Evolutionary conservation across 2,888 invertebrate genomes (phyloP).

Genomic region (Troides aeacus): DNA sequence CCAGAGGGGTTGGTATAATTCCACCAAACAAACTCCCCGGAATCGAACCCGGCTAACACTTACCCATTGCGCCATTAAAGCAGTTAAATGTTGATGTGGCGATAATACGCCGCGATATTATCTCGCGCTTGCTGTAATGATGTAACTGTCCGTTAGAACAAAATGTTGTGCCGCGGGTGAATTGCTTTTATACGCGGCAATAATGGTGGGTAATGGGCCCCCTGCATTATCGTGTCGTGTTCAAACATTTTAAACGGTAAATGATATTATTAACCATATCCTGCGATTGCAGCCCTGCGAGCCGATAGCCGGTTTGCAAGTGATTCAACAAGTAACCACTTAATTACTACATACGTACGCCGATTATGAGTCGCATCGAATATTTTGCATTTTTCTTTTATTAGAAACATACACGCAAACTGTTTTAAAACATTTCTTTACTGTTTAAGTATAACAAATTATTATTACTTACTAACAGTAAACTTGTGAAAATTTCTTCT

Average conservation of each 20-base stretch:
- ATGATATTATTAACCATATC: slow-evolving; percentile 37
- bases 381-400: slow-evolving; percentile 1
- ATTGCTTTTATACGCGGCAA: slow-evolving; percentile 51
- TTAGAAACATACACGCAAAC: background rate
- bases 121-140: slow-evolving; percentile 49
- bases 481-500: no score
- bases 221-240: slow-evolving; percentile 25
- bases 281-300: slow-evolving; percentile 29
- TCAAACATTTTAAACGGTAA: slow-evolving; percentile 34
- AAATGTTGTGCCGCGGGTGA: slow-evolving; percentile 45
- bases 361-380: background rate
- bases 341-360: slow-evolving; percentile 13
- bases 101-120: slow-evolving; percentile 44
- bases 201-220: slow-evolving; percentile 46
- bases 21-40: no score
- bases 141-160: slow-evolving; percentile 51
- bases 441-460: background rate
- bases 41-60: no score
- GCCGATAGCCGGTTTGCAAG: slow-evolving; percentile 22
- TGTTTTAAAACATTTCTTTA: background rate
- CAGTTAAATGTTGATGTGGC: slow-evolving; percentile 37
- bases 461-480: no score
- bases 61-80: slow-evolving; percentile 33
- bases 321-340: slow-evolving; percentile 31
- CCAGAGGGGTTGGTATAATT: no score